phyloP scores from a whole-genome alignment of 2,888 invertebrate genomes.

The Neoascia interrupta region DNA sequence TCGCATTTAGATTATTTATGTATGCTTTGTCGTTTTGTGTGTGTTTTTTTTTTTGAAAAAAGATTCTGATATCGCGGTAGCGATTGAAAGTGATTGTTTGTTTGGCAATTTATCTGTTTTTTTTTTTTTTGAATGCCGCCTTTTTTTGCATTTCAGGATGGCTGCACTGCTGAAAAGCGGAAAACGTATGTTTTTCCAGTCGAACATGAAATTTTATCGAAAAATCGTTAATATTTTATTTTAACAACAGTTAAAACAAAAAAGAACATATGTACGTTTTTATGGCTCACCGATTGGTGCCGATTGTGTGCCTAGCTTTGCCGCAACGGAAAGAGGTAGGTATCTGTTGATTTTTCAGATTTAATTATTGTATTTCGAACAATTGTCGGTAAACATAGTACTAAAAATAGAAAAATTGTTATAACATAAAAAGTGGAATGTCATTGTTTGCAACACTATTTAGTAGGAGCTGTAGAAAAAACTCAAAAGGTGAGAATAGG shows the following conservation, averaged over 20 bases:
- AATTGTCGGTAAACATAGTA: not conserved
- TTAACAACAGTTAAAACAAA: conserved; percentile 19
- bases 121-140: too few relatives aligned
- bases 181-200: conserved; percentile 32
- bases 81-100: conserved; percentile 34
- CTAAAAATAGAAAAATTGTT: too few relatives aligned
- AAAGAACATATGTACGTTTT: conserved; percentile 4
- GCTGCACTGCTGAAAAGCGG: conserved; percentile 10
- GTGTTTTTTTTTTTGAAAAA: not conserved
- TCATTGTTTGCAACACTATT: too few relatives aligned
- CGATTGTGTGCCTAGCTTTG: too few relatives aligned
- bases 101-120: conserved; percentile 16
- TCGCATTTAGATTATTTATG: conserved; percentile 35
- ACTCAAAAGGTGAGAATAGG: too few relatives aligned
- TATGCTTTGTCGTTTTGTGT: not conserved
- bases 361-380: too few relatives aligned
- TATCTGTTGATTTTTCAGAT: not conserved
- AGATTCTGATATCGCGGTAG: too few relatives aligned
- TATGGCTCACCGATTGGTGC: conserved; percentile 15
- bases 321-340: too few relatives aligned
- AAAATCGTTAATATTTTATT: conserved; percentile 40
- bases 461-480: too few relatives aligned
- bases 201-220: not conserved
- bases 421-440: too few relatives aligned
- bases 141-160: too few relatives aligned